A percentile compares a stretch with the other conserved stretches of the same genome.
These are phyloP conservation scores for Agriopis leucophaearia DNA, from an alignment of 2,888 invertebrate species.

Conservation along the genomic window DNA sequence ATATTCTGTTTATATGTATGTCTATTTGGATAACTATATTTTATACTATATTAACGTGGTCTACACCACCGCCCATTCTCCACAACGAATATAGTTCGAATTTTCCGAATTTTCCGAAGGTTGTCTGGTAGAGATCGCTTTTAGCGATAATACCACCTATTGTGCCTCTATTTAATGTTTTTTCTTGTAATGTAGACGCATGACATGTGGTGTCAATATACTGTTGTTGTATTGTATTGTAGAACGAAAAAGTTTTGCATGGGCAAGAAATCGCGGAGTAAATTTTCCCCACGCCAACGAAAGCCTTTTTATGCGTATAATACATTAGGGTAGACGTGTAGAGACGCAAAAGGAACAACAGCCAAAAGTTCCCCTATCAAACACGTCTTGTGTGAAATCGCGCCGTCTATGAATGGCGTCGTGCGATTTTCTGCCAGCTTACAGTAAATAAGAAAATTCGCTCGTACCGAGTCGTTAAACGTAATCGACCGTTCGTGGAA, in stretches of 20 bases:
- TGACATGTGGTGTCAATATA: no score
- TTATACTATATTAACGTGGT: no score
- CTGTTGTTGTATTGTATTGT: no score
- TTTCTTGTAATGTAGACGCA: no score
- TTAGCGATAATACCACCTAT: no score
- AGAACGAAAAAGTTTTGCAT: constrained; percentile 20
- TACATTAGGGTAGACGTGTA: constrained; percentile 38
- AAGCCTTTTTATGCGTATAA: constrained; percentile 33
- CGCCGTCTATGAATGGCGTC: constrained; percentile 66
- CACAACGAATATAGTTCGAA: no score
- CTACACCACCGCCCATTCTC: no score
- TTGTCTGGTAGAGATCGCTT: no score
- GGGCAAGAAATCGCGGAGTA: constrained; percentile 10
- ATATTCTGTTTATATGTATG: no score
- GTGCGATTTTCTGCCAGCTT: constrained; percentile 77
- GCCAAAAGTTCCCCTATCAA: constrained; percentile 69
- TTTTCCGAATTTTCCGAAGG: no score
- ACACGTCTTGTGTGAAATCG: constrained; percentile 75
- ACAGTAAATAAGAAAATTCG: constrained; percentile 85
- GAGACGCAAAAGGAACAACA: constrained; percentile 53
- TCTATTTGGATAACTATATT: no score
- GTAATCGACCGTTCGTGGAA: constrained; percentile 84
- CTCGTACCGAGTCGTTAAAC: constrained; percentile 81
- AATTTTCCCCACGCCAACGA: constrained; percentile 25
- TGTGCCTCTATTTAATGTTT: no score